Percentiles rank a stretch among this genome's conserved stretches.
Conservation (phyloP, 1,140 invertebrate species). For the Dicyema japonicum region DNA sequence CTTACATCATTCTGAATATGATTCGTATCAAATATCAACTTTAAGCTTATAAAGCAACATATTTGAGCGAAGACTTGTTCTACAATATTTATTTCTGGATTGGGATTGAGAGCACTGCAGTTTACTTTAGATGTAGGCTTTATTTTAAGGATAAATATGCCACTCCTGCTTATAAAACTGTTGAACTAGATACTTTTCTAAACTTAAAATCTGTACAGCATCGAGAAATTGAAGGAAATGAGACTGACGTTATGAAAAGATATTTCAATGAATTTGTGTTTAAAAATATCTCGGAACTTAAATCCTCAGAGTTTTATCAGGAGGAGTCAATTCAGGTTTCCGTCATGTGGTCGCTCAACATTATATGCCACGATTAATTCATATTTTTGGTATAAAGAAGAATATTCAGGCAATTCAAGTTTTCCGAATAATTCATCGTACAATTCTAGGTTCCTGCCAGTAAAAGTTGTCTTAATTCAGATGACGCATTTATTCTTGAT, state of each 20-base stretch:
- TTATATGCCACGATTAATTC: too few species aligned
- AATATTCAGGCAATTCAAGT: too few species aligned
- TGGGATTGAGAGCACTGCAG: neutral
- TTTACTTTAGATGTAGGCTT: slow-evolving; percentile 1
- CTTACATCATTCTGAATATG: slow-evolving; percentile 52
- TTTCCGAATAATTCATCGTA: too few species aligned
- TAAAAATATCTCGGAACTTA: too few species aligned
- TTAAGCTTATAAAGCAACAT: slow-evolving; percentile 9
- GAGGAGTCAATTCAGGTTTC: too few species aligned
- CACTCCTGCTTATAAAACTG: neutral
- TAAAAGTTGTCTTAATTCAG: slow-evolving; percentile 31
- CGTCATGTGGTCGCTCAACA: too few species aligned
- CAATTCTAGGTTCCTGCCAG: slow-evolving; percentile 6
- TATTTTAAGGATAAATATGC: slow-evolving; percentile 4
- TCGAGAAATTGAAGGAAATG: neutral
- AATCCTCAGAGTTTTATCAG: too few species aligned
- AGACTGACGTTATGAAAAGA: neutral
- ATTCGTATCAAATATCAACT: slow-evolving; percentile 7
- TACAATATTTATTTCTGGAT: neutral
- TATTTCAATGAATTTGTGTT: neutral
- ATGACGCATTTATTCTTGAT: slow-evolving; percentile 59
- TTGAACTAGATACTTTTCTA: neutral
- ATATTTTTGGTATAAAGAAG: too few species aligned
- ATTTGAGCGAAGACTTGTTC: neutral
- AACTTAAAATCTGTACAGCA: neutral